Conservation (phyloP, 2,888 invertebrate species). For the Sesia bembeciformis region DNA sequence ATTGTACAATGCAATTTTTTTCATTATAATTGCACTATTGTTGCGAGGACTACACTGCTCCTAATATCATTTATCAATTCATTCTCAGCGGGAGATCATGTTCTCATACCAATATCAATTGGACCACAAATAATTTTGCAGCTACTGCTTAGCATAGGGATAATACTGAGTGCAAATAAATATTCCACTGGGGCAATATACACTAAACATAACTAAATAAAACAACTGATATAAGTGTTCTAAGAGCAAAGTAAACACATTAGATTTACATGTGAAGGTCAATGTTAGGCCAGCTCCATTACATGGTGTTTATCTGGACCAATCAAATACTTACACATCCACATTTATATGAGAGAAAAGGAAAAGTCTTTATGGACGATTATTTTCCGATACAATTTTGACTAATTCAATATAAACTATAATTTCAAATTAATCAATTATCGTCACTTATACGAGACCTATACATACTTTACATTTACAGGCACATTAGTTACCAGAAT, state of each 20-base stretch:
- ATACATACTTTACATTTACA: conserved; percentile 71
- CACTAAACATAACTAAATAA: no score
- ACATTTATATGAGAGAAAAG: background rate
- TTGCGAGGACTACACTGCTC: conserved; percentile 70
- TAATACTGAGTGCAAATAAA: conserved; percentile 68
- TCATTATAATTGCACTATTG: conserved; percentile 67
- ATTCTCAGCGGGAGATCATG: conserved; percentile 51
- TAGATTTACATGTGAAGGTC: no score
- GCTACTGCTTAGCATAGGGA: conserved; percentile 21
- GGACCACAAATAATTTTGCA: background rate
- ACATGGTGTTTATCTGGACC: background rate
- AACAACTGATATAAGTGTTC: conserved; percentile 35
- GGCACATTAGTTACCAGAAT: conserved; percentile 71
- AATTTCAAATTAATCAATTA: conserved; percentile 55
- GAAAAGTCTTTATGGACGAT: conserved; percentile 23
- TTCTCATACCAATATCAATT: conserved; percentile 32
- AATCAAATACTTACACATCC: background rate
- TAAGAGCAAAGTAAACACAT: conserved; percentile 37
- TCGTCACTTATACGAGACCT: conserved; percentile 64
- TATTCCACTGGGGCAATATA: conserved; percentile 48
- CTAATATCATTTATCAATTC: conserved; percentile 51
- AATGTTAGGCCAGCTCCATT: conserved; percentile 54
- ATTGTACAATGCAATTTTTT: conserved; percentile 70
- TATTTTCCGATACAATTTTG: conserved; percentile 28
- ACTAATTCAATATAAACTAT: conserved; percentile 39